Percentiles rank a stretch among this genome's conserved stretches.
These are phyloP conservation scores for Erpornis zantholeuca DNA, from an alignment of 2,113 vertebrate species.

Conservation along the genomic window DNA sequence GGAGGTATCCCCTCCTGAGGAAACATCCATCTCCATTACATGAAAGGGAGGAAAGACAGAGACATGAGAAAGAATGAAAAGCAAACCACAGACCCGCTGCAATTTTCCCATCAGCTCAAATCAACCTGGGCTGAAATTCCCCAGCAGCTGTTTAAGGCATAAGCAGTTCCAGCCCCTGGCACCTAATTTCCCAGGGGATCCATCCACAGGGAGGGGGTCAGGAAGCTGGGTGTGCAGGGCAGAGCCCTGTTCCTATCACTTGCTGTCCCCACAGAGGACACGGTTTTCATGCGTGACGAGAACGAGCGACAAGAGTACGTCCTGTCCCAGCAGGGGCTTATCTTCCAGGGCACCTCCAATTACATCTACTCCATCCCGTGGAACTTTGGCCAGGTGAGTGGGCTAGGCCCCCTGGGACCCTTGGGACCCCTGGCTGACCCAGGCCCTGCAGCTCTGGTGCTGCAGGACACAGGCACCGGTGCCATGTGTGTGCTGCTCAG, in stretches of 20 bases:
- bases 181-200: not conserved
- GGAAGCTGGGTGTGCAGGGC: not conserved
- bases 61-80: not conserved
- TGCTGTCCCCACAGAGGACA: conserved; percentile 75
- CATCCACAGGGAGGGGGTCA: not conserved
- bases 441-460: not conserved
- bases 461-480: not conserved
- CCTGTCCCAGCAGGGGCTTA: conserved; percentile 85
- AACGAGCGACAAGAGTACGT: conserved; percentile 80
- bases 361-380: conserved; percentile 75
- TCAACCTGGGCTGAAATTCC: not conserved
- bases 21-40: not conserved
- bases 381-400: conserved; percentile 91
- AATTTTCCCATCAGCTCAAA: not conserved
- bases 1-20: not conserved
- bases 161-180: not conserved
- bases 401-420: accelerated
- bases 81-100: not conserved
- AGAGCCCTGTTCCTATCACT: not conserved
- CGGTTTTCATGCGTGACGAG: conserved; percentile 80
- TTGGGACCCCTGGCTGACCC: not conserved
- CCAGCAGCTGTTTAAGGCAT: not conserved
- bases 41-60: not conserved
- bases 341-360: conserved; percentile 79
- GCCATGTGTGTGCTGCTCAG: accelerated